A percentile compares a stretch with the other conserved stretches of the same genome.
Conservation (phyloP, 2,797 vertebrate genomes). For the Gastrophryne carolinensis region DNA sequence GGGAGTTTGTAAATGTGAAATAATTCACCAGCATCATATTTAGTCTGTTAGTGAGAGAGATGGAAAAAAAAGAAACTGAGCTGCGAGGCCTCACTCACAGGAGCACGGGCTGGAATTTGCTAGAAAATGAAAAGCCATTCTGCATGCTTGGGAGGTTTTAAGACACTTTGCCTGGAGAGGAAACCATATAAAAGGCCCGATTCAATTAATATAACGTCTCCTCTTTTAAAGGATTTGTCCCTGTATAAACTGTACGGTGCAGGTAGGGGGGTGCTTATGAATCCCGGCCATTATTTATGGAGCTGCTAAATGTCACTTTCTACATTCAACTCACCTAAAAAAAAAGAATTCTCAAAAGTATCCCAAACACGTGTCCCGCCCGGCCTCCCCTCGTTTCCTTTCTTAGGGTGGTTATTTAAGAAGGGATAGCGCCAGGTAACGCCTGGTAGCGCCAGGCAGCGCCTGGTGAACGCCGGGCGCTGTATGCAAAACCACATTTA, state of each 20-base stretch:
- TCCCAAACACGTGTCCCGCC: background rate
- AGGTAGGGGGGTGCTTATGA: conserved; percentile 49
- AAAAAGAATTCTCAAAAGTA: background rate
- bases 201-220: conserved; percentile 51
- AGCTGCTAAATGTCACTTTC: conserved; percentile 33
- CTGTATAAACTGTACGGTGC: conserved; percentile 42
- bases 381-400: background rate
- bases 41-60: no score
- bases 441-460: no score
- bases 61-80: conserved; percentile 18
- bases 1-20: conserved; percentile 7
- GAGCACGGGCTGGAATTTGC: conserved; percentile 44
- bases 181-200: conserved; percentile 52
- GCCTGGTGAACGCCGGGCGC: no score
- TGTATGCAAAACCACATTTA: no score
- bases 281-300: conserved; percentile 42
- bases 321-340: conserved; percentile 8
- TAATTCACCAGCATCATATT: conserved; percentile 46
- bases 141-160: conserved; percentile 52
- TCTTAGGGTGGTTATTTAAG: background rate
- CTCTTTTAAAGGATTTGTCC: conserved; percentile 29
- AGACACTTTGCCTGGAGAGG: conserved; percentile 52
- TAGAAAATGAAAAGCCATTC: conserved; percentile 50
- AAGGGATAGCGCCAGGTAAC: background rate
- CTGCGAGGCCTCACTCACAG: conserved; percentile 35